Evolutionary conservation across 2,113 vertebrate species (phyloP).

Genomic region (Pseudonaja textilis): DNA sequence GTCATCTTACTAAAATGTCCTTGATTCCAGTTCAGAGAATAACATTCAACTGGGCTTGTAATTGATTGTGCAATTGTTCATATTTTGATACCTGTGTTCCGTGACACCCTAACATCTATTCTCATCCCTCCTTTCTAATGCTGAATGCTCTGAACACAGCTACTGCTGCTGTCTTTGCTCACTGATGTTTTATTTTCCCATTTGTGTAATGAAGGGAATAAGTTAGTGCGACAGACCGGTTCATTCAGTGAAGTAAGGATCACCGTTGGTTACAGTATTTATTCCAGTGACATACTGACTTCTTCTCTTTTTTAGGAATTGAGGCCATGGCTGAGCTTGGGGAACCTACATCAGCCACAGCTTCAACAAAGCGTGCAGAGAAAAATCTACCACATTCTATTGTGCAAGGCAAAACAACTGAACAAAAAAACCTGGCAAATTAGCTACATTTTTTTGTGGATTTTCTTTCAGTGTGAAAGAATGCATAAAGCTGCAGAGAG

Average conservation of each 20-base stretch:
- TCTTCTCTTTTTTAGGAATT: background rate
- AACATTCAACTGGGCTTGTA: background rate
- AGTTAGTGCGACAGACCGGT: background rate
- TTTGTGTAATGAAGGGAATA: background rate
- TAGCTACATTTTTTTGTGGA: background rate
- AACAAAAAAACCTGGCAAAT: background rate
- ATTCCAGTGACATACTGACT: background rate
- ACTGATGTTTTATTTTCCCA: background rate
- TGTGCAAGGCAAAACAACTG: background rate
- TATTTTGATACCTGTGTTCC: background rate
- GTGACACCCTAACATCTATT: background rate
- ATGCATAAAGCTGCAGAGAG: background rate
- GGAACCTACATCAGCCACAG: background rate
- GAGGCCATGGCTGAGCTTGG: background rate
- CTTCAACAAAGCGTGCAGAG: background rate
- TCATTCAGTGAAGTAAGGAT: background rate
- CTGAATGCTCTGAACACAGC: background rate
- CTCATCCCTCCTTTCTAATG: background rate
- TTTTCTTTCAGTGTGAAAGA: background rate
- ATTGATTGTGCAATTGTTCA: background rate
- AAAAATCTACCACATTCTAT: background rate
- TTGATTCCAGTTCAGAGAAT: background rate
- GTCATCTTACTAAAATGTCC: background rate
- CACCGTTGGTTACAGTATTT: background rate
- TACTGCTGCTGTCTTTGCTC: background rate